Conservation (phyloP, 30 jellyfish, hydroid and myxozoan genomes). For the Calvadosia cruxmelitensis region DNA sequence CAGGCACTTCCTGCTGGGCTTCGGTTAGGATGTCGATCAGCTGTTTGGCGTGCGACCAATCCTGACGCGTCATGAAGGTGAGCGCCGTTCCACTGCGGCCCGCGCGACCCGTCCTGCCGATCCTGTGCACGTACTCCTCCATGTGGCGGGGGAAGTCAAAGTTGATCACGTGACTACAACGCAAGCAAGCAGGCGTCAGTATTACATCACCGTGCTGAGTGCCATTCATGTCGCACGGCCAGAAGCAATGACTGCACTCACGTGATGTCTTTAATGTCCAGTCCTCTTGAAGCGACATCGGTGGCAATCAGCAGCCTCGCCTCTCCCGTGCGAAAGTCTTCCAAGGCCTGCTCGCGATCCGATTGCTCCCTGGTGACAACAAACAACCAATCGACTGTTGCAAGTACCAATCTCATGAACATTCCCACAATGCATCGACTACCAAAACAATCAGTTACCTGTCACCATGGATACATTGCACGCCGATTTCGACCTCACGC, state of each 20-base stretch:
- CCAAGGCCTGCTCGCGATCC: constrained; percentile 92
- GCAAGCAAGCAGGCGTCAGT: background rate
- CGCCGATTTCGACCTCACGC: constrained; percentile 50
- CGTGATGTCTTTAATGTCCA: constrained; percentile 92
- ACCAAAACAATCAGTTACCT: constrained; percentile 12
- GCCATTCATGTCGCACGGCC: background rate
- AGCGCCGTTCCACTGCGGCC: constrained; percentile 98
- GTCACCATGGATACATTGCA: constrained; percentile 95
- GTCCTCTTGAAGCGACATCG: constrained; percentile 98
- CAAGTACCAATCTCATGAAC: background rate
- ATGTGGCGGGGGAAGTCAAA: constrained; percentile 92
- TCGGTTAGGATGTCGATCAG: constrained; percentile 73
- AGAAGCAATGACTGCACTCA: constrained; percentile 18
- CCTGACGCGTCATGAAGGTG: constrained; percentile 83
- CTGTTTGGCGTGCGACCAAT: constrained; percentile 90
- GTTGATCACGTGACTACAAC: constrained; percentile 66
- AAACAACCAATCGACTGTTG: background rate
- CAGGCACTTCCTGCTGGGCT: constrained; percentile 94
- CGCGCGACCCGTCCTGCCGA: constrained; percentile 99
- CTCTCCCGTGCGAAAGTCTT: constrained; percentile 70
- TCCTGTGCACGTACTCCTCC: constrained; percentile 95
- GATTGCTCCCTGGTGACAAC: constrained; percentile 50
- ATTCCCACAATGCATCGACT: background rate
- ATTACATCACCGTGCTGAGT: background rate
- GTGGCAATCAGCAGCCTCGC: constrained; percentile 98